Conservation (phyloP, 2,888 invertebrate species). For the Aphodius granarius region DNA sequence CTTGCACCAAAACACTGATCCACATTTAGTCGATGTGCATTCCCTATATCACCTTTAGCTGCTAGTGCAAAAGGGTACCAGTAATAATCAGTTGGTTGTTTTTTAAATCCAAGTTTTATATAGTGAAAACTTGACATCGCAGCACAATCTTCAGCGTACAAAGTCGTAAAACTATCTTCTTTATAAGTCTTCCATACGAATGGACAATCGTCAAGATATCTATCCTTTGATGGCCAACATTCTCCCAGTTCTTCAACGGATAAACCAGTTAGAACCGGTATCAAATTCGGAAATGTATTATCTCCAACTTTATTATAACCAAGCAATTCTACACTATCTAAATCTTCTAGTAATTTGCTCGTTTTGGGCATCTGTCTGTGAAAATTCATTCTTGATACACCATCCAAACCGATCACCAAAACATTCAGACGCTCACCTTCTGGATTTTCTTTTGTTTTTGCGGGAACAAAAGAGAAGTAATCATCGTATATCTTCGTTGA, state of each 20-base stretch:
- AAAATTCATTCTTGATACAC: slow-evolving; percentile 83
- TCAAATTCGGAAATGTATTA: slow-evolving; percentile 90
- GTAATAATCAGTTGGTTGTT: slow-evolving; percentile 86
- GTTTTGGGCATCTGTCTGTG: slow-evolving; percentile 82
- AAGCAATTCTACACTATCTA: slow-evolving; percentile 74
- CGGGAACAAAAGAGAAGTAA: slow-evolving; percentile 66
- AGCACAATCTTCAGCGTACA: slow-evolving; percentile 82
- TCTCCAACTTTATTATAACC: slow-evolving; percentile 95
- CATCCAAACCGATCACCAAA: slow-evolving; percentile 81
- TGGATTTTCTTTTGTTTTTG: slow-evolving; percentile 35
- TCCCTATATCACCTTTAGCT: slow-evolving; percentile 69
- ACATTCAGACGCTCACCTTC: slow-evolving; percentile 61
- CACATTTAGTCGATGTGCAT: slow-evolving; percentile 65
- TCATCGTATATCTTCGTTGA: slow-evolving; percentile 64
- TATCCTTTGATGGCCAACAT: slow-evolving; percentile 60
- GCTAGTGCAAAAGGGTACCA: slow-evolving; percentile 73
- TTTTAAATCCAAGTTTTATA: slow-evolving; percentile 72
- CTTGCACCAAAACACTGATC: slow-evolving; percentile 71
- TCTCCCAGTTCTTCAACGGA: slow-evolving; percentile 65
- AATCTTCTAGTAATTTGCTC: slow-evolving; percentile 58
- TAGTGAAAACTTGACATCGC: slow-evolving; percentile 81
- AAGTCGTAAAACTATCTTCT: slow-evolving; percentile 72
- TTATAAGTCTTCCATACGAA: slow-evolving; percentile 84
- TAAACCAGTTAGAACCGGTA: slow-evolving; percentile 77
- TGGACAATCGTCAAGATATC: slow-evolving; percentile 75